Conservation (phyloP, 2,113 vertebrate species). For the Struthidea cinerea region DNA sequence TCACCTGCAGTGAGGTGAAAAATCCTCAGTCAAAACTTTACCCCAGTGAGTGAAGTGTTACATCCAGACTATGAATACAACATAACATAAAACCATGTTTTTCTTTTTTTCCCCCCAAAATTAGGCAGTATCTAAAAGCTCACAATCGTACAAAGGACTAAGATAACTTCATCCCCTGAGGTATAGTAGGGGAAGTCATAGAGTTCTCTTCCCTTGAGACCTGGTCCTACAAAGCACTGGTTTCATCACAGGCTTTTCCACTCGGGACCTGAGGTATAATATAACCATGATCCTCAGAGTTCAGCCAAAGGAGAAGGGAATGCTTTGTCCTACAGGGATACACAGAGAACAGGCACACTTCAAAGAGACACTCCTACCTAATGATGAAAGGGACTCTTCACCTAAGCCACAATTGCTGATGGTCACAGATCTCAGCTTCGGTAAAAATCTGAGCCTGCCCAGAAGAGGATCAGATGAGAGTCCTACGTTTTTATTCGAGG, state of each 20-base stretch:
- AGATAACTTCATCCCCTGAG: neutral
- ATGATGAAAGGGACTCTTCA: constrained; percentile 71
- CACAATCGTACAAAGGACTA: neutral
- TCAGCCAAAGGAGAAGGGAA: neutral
- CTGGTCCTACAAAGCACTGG: neutral
- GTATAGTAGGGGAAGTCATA: neutral
- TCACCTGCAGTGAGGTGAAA: neutral
- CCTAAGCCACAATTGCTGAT: constrained; percentile 78
- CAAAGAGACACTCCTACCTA: constrained; percentile 69
- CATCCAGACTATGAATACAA: neutral
- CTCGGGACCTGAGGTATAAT: neutral
- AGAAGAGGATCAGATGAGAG: constrained; percentile 70
- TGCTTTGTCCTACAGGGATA: neutral
- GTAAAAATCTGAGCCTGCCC: constrained; percentile 77
- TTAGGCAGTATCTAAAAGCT: neutral
- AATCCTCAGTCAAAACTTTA: neutral
- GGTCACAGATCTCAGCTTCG: constrained; percentile 71
- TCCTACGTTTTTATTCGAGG: constrained; percentile 81
- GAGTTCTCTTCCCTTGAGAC: neutral
- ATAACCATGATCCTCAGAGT: neutral
- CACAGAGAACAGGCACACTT: neutral
- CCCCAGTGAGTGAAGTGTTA: neutral
- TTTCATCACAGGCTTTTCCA: neutral
- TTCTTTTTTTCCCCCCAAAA: neutral
- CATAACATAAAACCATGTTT: neutral